A percentile compares a stretch with the other conserved stretches of the same genome.
Evolutionary conservation across 2,797 vertebrate species (phyloP).

Genomic region (Poecilia velifera): DNA sequence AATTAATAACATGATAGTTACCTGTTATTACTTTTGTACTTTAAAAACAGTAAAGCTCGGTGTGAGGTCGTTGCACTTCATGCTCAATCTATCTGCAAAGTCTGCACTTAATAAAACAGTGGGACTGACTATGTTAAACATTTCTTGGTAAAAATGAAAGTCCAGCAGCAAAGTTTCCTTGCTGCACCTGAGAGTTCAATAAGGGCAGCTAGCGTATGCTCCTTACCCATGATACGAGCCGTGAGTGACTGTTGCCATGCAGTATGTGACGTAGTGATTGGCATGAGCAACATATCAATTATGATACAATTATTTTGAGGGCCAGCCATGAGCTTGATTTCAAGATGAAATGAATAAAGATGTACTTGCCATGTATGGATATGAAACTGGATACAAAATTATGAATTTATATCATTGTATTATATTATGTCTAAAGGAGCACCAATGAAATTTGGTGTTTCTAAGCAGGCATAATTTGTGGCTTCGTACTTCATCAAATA

Average conservation of each 20-base stretch:
- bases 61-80: not conserved
- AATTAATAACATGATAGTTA: not conserved
- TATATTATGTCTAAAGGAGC: not conserved
- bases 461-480: not conserved
- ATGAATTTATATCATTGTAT: not conserved
- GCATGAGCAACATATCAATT: not conserved
- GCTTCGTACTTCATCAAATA: not conserved
- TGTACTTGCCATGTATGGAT: not conserved
- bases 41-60: not conserved
- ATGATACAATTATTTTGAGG: not conserved
- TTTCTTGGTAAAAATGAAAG: not conserved
- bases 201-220: not conserved
- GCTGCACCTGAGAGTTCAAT: not conserved
- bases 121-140: not conserved
- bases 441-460: not conserved
- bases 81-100: not conserved
- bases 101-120: not conserved
- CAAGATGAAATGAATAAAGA: not conserved
- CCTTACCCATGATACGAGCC: not conserved
- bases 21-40: not conserved
- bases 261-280: not conserved
- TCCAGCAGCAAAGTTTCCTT: not conserved
- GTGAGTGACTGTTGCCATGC: not conserved
- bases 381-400: not conserved
- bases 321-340: not conserved